These are phyloP conservation scores for Triops longicaudatus DNA, from an alignment of 1,140 invertebrate species.

Conservation along the genomic window DNA sequence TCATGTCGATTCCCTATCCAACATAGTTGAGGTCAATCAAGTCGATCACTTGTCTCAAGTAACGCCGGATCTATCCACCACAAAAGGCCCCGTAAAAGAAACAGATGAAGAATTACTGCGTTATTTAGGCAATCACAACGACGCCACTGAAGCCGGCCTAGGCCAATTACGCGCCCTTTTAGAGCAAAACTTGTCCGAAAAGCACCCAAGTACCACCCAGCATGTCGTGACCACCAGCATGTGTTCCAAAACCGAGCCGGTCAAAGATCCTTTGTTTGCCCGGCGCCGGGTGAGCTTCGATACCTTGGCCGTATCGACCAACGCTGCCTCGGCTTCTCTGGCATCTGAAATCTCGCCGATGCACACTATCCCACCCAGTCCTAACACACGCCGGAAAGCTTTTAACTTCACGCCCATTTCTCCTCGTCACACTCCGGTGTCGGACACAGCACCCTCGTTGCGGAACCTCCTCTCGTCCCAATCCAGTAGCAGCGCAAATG, in stretches of 20 bases:
- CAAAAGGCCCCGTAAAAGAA: slow-evolving; percentile 43
- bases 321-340: slow-evolving; percentile 11
- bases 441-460: slow-evolving; percentile 21
- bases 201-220: not conserved
- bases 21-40: slow-evolving; percentile 41
- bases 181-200: slow-evolving; percentile 50
- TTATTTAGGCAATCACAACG: slow-evolving; percentile 58
- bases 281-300: slow-evolving; percentile 54
- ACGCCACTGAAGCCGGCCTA: slow-evolving; percentile 41
- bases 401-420: slow-evolving; percentile 78
- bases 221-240: slow-evolving; percentile 26
- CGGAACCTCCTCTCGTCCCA: slow-evolving; percentile 3
- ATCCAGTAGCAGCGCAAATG: slow-evolving; percentile 41
- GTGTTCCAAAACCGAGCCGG: slow-evolving; percentile 18
- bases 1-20: slow-evolving; percentile 53
- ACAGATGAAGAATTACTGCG: slow-evolving; percentile 67
- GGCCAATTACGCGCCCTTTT: slow-evolving; percentile 61
- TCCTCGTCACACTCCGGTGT: slow-evolving; percentile 45
- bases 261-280: slow-evolving; percentile 34
- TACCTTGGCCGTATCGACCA: slow-evolving; percentile 36
- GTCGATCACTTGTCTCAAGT: slow-evolving; percentile 50
- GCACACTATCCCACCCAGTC: slow-evolving; percentile 45
- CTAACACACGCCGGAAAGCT: slow-evolving; percentile 57
- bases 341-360: not conserved
- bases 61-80: not conserved